Evolutionary conservation across 2,113 vertebrate genomes (phyloP), one percentile per base, ranked within the genome.

Genomic region (Perognathus longimembris): DNA sequence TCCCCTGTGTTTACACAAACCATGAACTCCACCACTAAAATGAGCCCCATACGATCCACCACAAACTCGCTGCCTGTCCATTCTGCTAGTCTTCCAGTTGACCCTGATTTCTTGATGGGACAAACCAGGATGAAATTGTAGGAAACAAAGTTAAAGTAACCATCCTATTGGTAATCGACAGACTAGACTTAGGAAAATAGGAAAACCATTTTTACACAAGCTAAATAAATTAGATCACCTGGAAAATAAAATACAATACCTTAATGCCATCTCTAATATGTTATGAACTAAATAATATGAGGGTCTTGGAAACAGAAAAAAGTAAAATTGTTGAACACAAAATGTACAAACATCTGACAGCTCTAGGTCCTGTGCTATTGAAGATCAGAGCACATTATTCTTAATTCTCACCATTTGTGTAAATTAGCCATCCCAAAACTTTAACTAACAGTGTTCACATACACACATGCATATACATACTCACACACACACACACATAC

Each of bases 91-190:
- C 40, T 45, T 15, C 14, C 57, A 5, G 32, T 84, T 94, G 70
- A 73, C 84, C 45, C 38, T 87, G 5, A 64, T 57, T 88, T 74
- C 66, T 93, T 80, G 75, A 89, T 77, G 54, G 26, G 26, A 45
- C 57, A 54, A 78, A 87, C 20, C 0, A 90, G 20, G 50, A 69
- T 50, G 95, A 63, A 91, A 7, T 85, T n/a, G 26, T 70, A 78
- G 36, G 2, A 3, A 66, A 76, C 10, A 66, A 24, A 26, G 59
- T 7, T 61, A 12, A 26, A 20, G 3, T 61, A n/a, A 36, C 74
- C 28, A 24, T 67, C 26, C 66, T 79, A 17, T 50, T 1, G n/a
- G 57, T n/a, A 18, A 8, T 36, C 21, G 69, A 26, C 17, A 15
- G 14, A 54, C 50, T 30, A 34, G 21, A 26, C 40, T 63, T 42